phyloP scores from a whole-genome alignment of 1,140 invertebrate genomes.

The Bombus polaris region DNA sequence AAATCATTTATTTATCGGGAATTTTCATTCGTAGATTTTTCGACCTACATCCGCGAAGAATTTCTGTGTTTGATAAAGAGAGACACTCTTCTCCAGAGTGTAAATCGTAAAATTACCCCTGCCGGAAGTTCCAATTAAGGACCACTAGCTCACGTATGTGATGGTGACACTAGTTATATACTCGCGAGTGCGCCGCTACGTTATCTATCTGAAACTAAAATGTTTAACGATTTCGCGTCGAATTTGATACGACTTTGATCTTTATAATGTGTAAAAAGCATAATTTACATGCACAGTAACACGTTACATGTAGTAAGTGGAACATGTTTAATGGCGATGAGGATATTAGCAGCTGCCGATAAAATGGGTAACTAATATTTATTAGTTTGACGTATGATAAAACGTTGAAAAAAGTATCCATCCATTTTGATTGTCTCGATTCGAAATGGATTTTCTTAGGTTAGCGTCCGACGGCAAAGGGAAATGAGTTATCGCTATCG shows the following conservation, averaged over 20 bases:
- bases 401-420: not conserved
- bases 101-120: slow-evolving; percentile 60
- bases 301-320: not conserved
- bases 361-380: not conserved
- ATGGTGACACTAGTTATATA: slow-evolving; percentile 39
- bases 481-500: slow-evolving; percentile 2
- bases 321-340: not conserved
- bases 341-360: not conserved
- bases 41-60: not conserved
- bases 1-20: not conserved
- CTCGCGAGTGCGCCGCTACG: slow-evolving; percentile 5
- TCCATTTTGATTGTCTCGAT: not conserved
- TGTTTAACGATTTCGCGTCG: not conserved
- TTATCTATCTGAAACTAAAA: slow-evolving; percentile 27
- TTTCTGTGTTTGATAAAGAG: slow-evolving; percentile 18
- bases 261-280: not conserved
- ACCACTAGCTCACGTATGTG: slow-evolving; percentile 39
- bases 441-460: not conserved
- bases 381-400: not conserved
- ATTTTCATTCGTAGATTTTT: not conserved
- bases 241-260: not conserved
- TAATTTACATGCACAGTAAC: not conserved
- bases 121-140: slow-evolving; percentile 65
- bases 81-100: slow-evolving; percentile 29
- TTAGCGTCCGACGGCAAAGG: not conserved